Base-by-base conservation (phyloP, 2,888 invertebrate genomes). In the Nephrotoma appendiculata region DNA sequence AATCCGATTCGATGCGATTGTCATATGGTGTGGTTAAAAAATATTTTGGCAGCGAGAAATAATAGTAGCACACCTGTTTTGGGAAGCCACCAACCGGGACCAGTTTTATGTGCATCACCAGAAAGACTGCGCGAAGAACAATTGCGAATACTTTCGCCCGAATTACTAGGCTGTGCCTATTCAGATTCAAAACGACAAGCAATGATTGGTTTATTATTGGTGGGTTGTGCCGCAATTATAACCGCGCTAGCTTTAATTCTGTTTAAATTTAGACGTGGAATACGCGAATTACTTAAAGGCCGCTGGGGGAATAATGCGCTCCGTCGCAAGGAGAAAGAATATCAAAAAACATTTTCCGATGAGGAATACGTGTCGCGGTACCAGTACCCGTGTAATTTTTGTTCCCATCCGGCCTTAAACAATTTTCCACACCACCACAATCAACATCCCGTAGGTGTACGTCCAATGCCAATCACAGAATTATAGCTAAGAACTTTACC, bases 401-500 rank as follows among this genome's bases (percentile, higher is more conserved):
- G 92, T 88, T 89, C 91, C 7, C 89, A 90, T 88, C 90, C 91
- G n/a, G 91, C 91, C 88, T 89, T 91, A 90, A 87, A 90, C 90
- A 41, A 91, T 90, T 88, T 89, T 86, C 90, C 93, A 52, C 92
- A 92, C 87, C 93, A 93, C 71, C 91, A 92, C 87, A 92, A 92
- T 87, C 92, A 92, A 31, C 87, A 87, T 86, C 71, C 71, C 1
- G 88, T 92, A 91, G 90, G 93, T 90, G 91, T 93, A 88, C 93
- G 94, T 90, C 96, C 96, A 31, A 96, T 97, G 90, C 97, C 97
- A 89, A 96, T 97, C 90, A 97, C 97, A 93, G 97, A 97, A 92
- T 96, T 97, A 96, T 97, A 97, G 96, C 97, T 97, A 96, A 96
- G 97, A 94, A 95, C 95, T 92, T 95, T 95, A 95, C 95, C 96